Percentiles rank a stretch among this genome's conserved stretches.
Evolutionary conservation across 2,888 invertebrate species (phyloP).

Genomic region (Agelastica alni): DNA sequence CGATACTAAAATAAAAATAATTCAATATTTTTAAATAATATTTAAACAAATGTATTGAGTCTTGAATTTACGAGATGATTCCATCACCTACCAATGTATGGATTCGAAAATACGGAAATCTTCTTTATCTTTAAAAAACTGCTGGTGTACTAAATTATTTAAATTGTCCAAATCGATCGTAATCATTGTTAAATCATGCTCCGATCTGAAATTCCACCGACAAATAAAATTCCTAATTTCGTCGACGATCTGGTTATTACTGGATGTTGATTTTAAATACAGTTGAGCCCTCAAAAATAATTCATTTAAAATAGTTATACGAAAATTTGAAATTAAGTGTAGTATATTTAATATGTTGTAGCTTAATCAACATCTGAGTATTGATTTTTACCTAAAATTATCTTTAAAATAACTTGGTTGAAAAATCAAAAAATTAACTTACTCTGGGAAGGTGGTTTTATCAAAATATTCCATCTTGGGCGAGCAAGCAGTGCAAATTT

Average conservation of each 20-base stretch:
- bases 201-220: slow-evolving; percentile 29
- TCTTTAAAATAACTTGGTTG: too few relatives aligned
- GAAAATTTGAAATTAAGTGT: too few relatives aligned
- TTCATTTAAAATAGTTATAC: too few relatives aligned
- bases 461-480: too few relatives aligned
- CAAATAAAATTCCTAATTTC: slow-evolving; percentile 24
- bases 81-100: slow-evolving; percentile 34
- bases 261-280: slow-evolving; percentile 12
- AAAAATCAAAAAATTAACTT: too few relatives aligned
- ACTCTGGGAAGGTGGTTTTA: too few relatives aligned
- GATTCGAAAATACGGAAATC: slow-evolving; percentile 17
- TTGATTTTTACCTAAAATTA: too few relatives aligned
- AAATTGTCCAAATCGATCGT: slow-evolving; percentile 28
- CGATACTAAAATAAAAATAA: slow-evolving; percentile 35
- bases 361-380: too few relatives aligned
- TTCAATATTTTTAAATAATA: background rate
- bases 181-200: slow-evolving; percentile 22
- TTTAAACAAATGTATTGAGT: too few relatives aligned
- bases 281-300: slow-evolving; percentile 23
- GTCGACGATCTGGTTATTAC: slow-evolving; percentile 25
- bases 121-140: slow-evolving; percentile 10
- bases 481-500: too few relatives aligned
- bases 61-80: too few relatives aligned
- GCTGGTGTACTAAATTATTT: slow-evolving; percentile 16
- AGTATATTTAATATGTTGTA: too few relatives aligned